Conservation (phyloP, 2,888 invertebrate species). For the Eulithis prunata region DNA sequence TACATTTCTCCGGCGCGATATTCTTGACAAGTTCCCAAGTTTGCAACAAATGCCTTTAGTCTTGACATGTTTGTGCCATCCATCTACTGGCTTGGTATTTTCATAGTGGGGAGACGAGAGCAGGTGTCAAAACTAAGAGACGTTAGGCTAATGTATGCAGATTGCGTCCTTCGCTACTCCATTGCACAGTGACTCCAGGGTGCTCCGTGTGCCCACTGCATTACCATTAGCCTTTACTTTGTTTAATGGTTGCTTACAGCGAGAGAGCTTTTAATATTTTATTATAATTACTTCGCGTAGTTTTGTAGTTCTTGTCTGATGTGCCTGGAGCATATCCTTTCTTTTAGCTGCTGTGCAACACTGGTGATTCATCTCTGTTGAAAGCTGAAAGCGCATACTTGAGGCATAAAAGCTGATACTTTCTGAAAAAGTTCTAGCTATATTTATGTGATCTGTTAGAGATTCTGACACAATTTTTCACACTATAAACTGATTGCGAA, state of each 20-base stretch:
- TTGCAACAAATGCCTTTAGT: slow-evolving; percentile 67
- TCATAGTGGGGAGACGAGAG: slow-evolving; percentile 62
- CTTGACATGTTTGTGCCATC: slow-evolving; percentile 77
- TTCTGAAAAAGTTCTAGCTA: background rate
- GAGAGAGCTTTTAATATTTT: slow-evolving; percentile 44
- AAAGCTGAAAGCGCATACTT: background rate
- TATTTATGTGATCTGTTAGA: background rate
- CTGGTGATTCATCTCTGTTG: slow-evolving; percentile 19
- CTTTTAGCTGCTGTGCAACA: slow-evolving; percentile 29
- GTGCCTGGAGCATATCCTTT: slow-evolving; percentile 21
- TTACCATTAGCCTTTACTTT: slow-evolving; percentile 68
- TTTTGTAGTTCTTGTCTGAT: slow-evolving; percentile 39
- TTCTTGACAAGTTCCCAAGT: slow-evolving; percentile 59
- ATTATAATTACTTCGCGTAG: slow-evolving; percentile 42
- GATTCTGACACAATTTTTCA: background rate
- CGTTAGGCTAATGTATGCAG: slow-evolving; percentile 83
- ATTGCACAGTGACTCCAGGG: slow-evolving; percentile 42
- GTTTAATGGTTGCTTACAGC: slow-evolving; percentile 58
- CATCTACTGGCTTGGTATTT: slow-evolving; percentile 64
- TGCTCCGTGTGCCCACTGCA: slow-evolving; percentile 52
- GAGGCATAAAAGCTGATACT: background rate
- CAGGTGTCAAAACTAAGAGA: slow-evolving; percentile 83
- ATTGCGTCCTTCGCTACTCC: slow-evolving; percentile 76
- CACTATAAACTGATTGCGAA: background rate
- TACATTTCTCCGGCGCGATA: slow-evolving; percentile 53